A percentile compares a stretch with the other conserved stretches of the same genome.
phyloP scores from a whole-genome alignment of 2,888 invertebrate genomes.

The Euclidia mi region DNA sequence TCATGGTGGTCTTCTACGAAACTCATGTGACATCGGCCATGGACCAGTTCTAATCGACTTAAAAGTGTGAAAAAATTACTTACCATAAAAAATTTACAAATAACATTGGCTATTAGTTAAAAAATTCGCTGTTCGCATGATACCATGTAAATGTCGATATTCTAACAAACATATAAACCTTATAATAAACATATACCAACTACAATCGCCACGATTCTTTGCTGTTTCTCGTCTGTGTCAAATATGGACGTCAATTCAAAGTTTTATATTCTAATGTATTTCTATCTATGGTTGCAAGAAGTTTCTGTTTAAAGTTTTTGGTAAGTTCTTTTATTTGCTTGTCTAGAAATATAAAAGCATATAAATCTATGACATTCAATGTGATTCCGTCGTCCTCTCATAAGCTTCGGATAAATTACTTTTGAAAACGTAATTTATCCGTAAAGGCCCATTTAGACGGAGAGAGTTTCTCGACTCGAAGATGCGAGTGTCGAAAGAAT shows the following conservation, averaged over 20 bases:
- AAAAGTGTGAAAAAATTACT: slow-evolving; percentile 50
- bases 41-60: too few species aligned
- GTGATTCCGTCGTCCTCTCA: too few species aligned
- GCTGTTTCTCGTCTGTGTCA: slow-evolving; percentile 50
- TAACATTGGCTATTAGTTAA: slow-evolving; percentile 80
- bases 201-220: slow-evolving; percentile 46
- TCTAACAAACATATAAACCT: too few species aligned
- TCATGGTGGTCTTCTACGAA: too few species aligned
- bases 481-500: too few species aligned
- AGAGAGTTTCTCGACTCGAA: too few species aligned
- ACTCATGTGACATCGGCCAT: too few species aligned
- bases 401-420: too few species aligned
- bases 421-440: too few species aligned
- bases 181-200: slow-evolving; percentile 55
- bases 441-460: too few species aligned
- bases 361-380: too few species aligned
- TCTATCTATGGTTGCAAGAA: slow-evolving; percentile 22
- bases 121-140: slow-evolving; percentile 65
- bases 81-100: slow-evolving; percentile 83
- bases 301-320: slow-evolving; percentile 3
- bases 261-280: slow-evolving; percentile 30
- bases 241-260: slow-evolving; percentile 41
- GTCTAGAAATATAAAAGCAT: too few species aligned
- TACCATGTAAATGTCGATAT: slow-evolving; percentile 68
- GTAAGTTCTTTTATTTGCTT: neutral